Base-by-base conservation (phyloP, 2,797 vertebrate genomes). In the Buphagus erythrorhynchus region DNA sequence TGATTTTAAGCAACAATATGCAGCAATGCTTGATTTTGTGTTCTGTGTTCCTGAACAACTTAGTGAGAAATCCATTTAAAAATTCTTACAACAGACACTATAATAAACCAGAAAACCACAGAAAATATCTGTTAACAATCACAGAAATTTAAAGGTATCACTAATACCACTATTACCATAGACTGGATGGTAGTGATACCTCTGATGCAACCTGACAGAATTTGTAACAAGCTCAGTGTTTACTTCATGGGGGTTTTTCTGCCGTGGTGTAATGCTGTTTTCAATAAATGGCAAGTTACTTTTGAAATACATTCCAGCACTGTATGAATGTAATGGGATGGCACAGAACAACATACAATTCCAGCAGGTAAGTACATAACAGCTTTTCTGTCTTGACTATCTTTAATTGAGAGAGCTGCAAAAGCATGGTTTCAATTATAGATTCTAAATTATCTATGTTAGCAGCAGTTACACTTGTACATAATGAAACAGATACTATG, bases 361-460 rank as follows among this genome's bases (percentile, higher is more conserved):
- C 73, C 62, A 95, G 80, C 91, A 97, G 93, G 91, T 93, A 97
- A 96, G 57, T 85, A 97, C 83, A 49, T 77, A 95, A 94, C 86
- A 95, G 86, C 86, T 92, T 91, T 90, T 93, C 89, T 94, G 86
- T 75, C 80, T 95, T 91, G 90, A 95, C 89, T 94, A 33, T 80
- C 90, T 96, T 96, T 95, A 96, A 97, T 92, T 96, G 93, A 95
- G 93, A 95, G 88, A 72, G 75, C 90, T 84, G 90, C 66, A 89
- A 85, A 91, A 95, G 71, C 95, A 94, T 0, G n/a, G 86, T 93
- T 97, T 96, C 93, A 97, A 83, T 97, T 97, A 94, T 84, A 95
- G 95, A 95, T 94, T 95, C 72, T 86, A 95, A 97, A 96, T 96
- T 89, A 96, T 94, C 87, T 82, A 5, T 33, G 87, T 78, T 95